phyloP scores from a whole-genome alignment of 2,797 vertebrate species.

The Chiropotes sagulatus region DNA sequence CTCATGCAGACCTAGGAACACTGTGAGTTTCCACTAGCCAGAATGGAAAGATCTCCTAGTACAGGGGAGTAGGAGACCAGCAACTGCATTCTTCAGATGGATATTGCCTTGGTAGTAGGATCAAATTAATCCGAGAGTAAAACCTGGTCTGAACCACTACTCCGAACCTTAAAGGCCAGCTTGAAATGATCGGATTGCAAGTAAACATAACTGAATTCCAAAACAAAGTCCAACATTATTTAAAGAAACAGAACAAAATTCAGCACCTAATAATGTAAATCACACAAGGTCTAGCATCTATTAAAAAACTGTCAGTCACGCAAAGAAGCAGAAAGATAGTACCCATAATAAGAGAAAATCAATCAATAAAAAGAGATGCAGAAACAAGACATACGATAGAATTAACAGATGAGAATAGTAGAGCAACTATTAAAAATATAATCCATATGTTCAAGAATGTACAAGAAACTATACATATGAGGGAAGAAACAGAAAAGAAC shows the following conservation, averaged over 20 bases:
- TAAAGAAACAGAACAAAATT: background rate
- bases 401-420: background rate
- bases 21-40: background rate
- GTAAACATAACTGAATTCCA: background rate
- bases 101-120: background rate
- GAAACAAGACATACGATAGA: background rate
- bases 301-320: background rate
- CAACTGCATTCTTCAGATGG: background rate
- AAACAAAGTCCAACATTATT: background rate
- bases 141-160: background rate
- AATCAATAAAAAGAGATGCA: background rate
- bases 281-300: background rate
- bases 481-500: background rate
- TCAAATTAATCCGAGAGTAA: background rate
- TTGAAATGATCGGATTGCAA: background rate
- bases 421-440: background rate
- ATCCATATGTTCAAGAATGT: background rate
- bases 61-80: background rate
- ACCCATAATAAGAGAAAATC: background rate
- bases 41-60: background rate
- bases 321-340: background rate
- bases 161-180: background rate
- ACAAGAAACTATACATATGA: background rate
- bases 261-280: background rate
- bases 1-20: background rate